Percentiles rank a stretch among this genome's conserved stretches.
Evolutionary conservation across 2,888 invertebrate species (phyloP).

Genomic region (Tetragonula carbonaria): DNA sequence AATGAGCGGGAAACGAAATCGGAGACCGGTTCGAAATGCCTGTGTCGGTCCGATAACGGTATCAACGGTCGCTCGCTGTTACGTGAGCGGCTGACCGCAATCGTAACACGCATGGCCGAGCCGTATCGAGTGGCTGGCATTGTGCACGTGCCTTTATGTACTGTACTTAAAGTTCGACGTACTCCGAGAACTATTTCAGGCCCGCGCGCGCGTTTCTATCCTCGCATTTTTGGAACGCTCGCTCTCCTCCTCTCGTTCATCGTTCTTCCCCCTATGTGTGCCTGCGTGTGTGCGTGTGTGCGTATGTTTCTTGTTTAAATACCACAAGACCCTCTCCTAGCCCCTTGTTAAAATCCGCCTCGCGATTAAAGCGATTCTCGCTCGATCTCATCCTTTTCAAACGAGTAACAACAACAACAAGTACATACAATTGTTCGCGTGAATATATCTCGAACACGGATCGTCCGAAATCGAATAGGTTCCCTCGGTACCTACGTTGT

Average conservation of each 20-base stretch:
- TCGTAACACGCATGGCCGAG: constrained; percentile 70
- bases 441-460: neutral
- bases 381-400: neutral
- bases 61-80: constrained; percentile 72
- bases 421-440: neutral
- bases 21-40: constrained; percentile 77
- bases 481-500: no score
- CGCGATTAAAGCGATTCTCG: neutral
- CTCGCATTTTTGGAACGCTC: constrained; percentile 51
- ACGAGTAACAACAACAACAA: neutral
- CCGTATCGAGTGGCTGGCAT: constrained; percentile 63
- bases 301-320: constrained; percentile 5
- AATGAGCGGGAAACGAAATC: constrained; percentile 77
- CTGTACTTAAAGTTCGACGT: constrained; percentile 68
- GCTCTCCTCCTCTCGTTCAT: neutral
- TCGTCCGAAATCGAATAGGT: neutral
- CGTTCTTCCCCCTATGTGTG: neutral
- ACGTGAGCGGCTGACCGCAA: constrained; percentile 80
- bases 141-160: constrained; percentile 70
- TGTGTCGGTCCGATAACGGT: constrained; percentile 78
- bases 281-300: neutral
- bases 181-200: constrained; percentile 64
- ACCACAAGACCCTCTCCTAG: neutral
- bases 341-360: constrained; percentile 3
- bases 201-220: constrained; percentile 45